Conservation (phyloP, 2,113 vertebrate genomes). For the Grammomys dolichurus region DNA sequence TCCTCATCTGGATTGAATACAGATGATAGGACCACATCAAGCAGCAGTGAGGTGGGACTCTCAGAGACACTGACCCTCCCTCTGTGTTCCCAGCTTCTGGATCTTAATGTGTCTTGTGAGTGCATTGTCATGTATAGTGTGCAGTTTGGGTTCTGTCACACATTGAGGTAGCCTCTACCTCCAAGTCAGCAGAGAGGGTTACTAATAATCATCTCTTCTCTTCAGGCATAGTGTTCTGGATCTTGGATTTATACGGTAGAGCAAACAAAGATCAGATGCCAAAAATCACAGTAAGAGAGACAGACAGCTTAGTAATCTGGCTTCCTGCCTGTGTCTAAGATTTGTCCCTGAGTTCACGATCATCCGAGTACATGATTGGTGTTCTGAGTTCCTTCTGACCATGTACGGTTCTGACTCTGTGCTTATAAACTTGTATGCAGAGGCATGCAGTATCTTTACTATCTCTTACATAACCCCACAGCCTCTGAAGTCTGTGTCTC, state of each 20-base stretch:
- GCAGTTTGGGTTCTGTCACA: slow-evolving; percentile 6
- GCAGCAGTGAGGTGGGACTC: not conserved
- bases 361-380: not conserved
- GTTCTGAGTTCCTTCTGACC: not conserved
- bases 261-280: slow-evolving; percentile 13
- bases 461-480: not conserved
- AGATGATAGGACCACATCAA: slow-evolving; percentile 6
- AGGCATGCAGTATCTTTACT: not conserved
- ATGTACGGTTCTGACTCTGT: not conserved
- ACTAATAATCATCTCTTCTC: not conserved
- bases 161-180: slow-evolving; percentile 19
- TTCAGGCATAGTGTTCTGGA: not conserved
- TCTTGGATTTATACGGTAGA: not conserved
- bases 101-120: slow-evolving; percentile 12
- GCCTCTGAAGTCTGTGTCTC: not conserved
- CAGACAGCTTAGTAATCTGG: not conserved
- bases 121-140: not conserved
- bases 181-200: slow-evolving; percentile 12
- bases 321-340: not conserved
- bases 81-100: not conserved
- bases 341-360: not conserved
- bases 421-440: not conserved
- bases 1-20: slow-evolving; percentile 42
- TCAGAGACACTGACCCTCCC: slow-evolving; percentile 52
- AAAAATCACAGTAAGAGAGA: not conserved